Percentiles rank a stretch among this genome's conserved stretches.
phyloP scores from a whole-genome alignment of 35 echinoderm and acorn worm genomes.

The Heliocidaris tuberculata region DNA sequence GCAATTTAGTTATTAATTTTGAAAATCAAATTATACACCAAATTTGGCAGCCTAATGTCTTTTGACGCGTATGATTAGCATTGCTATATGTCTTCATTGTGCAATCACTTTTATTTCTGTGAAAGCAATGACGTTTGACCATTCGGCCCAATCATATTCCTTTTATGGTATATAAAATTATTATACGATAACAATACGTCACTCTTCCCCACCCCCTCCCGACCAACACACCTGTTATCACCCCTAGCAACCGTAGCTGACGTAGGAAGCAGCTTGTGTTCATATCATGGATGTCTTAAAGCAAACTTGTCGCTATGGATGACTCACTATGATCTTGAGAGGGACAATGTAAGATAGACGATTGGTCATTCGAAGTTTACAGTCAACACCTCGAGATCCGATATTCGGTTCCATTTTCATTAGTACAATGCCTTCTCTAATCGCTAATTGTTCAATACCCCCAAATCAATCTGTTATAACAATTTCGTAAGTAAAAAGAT shows the following conservation, averaged over 20 bases:
- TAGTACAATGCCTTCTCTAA: neutral
- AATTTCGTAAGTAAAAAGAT: too few species aligned
- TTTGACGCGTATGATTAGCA: too few species aligned
- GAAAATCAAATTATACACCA: too few species aligned
- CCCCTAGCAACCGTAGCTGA: neutral
- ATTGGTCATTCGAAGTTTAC: too few species aligned
- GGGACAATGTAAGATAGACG: neutral
- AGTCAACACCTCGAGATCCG: neutral
- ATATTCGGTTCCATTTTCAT: neutral
- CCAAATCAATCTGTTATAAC: too few species aligned
- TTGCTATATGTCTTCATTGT: neutral
- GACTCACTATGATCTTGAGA: neutral
- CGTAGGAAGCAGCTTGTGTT: neutral
- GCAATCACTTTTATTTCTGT: neutral
- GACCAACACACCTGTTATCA: neutral
- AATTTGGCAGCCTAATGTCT: too few species aligned
- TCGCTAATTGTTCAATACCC: too few species aligned
- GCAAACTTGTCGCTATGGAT: conserved; percentile 9
- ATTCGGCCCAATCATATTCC: neutral
- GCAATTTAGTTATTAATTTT: too few species aligned
- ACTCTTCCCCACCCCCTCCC: neutral
- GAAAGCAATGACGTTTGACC: neutral
- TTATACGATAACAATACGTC: neutral
- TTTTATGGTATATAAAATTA: neutral
- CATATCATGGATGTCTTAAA: neutral